Evolutionary conservation across 2,888 invertebrate genomes (phyloP).

Genomic region (Caenorhabditis wallacei): DNA sequence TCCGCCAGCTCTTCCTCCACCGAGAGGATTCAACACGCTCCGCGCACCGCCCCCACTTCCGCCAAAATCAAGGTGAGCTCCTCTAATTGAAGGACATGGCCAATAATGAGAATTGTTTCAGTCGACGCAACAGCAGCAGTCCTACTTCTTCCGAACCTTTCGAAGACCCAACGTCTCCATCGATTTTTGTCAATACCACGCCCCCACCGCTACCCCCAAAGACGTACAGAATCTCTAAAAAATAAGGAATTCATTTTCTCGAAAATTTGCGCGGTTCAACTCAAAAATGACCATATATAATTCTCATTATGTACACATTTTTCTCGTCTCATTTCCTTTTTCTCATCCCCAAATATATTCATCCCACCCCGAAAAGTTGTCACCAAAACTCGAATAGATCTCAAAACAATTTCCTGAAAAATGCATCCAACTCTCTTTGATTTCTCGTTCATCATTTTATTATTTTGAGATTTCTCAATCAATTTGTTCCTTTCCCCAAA

Average conservation of each 20-base stretch:
- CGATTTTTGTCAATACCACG: constrained; percentile 51
- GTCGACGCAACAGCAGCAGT: constrained; percentile 47
- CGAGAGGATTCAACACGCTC: constrained; percentile 51
- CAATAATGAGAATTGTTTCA: constrained; percentile 17
- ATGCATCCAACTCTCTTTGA: neutral
- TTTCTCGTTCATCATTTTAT: too few species aligned
- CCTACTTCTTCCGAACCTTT: constrained; percentile 43
- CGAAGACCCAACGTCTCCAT: constrained; percentile 58
- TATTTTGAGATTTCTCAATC: constrained; percentile 26
- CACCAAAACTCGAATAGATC: too few species aligned
- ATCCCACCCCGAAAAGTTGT: too few species aligned
- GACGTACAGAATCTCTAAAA: constrained; percentile 53
- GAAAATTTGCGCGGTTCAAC: neutral
- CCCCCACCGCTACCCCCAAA: constrained; percentile 68
- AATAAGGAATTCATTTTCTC: constrained; percentile 14
- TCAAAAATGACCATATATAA: too few species aligned
- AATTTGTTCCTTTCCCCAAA: too few species aligned
- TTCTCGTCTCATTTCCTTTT: neutral
- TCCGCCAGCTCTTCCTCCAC: constrained; percentile 72
- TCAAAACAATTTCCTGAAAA: neutral
- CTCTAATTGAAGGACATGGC: neutral
- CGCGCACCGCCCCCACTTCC: constrained; percentile 69
- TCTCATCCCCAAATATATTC: constrained; percentile 3
- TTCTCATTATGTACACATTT: too few species aligned
- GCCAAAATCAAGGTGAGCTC: constrained; percentile 65